Evolutionary conservation across 1,140 invertebrate genomes (phyloP).

Genomic region (Mylabris phalerata): DNA sequence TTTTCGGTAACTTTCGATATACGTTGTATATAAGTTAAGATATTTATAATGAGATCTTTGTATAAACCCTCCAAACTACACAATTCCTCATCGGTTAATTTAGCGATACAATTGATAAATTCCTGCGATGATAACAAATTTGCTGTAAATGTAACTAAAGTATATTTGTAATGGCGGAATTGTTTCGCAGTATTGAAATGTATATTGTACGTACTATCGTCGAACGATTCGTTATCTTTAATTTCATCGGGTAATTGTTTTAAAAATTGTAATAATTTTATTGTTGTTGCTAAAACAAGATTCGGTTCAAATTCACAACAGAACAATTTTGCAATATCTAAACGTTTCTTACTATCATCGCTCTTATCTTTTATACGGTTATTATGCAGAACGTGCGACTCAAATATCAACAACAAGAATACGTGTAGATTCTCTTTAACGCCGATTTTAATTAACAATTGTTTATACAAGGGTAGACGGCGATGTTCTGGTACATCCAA

Average conservation of each 20-base stretch:
- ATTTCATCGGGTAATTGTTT: slow-evolving; percentile 58
- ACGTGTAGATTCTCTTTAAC: slow-evolving; percentile 67
- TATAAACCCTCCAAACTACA: slow-evolving; percentile 52
- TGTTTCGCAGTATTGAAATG: slow-evolving; percentile 59
- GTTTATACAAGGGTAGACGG: slow-evolving; percentile 68
- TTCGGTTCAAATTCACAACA: slow-evolving; percentile 57
- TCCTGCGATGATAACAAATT: slow-evolving; percentile 56
- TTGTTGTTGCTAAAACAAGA: slow-evolving; percentile 56
- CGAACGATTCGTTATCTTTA: slow-evolving; percentile 55
- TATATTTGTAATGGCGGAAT: slow-evolving; percentile 75
- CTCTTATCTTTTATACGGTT: slow-evolving; percentile 38
- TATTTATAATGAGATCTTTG: slow-evolving; percentile 59
- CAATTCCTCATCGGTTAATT: slow-evolving; percentile 42
- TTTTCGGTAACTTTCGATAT: slow-evolving; percentile 52
- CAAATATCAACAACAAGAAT: slow-evolving; percentile 64
- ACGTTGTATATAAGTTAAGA: slow-evolving; percentile 59
- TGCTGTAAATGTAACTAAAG: slow-evolving; percentile 62
- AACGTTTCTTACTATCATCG: slow-evolving; percentile 36
- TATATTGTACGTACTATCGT: slow-evolving; percentile 45
- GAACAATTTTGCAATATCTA: slow-evolving; percentile 66
- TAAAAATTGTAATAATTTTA: slow-evolving; percentile 59
- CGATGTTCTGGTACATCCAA: slow-evolving; percentile 87
- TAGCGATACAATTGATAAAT: slow-evolving; percentile 60
- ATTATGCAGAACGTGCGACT: slow-evolving; percentile 55
- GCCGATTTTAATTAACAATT: slow-evolving; percentile 67